Percentiles rank a stretch among this genome's conserved stretches.
phyloP scores from a whole-genome alignment of 2,113 vertebrate genomes.

The Eidolon helvum region DNA sequence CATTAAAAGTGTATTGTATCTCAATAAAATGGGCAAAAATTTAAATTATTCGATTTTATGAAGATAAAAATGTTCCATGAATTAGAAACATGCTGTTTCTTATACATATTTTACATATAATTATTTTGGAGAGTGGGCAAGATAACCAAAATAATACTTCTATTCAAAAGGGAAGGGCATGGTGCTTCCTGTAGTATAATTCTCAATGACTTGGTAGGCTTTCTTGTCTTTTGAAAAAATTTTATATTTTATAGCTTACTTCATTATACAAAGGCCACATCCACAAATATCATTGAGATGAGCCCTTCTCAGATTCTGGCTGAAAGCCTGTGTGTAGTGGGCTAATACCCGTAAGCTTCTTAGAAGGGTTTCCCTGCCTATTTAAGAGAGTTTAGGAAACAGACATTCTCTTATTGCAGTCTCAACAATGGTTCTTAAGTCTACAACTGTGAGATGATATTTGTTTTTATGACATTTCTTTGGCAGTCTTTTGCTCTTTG shows the following conservation, averaged over 20 bases:
- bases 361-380: neutral
- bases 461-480: too few relatives aligned
- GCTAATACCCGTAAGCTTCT: neutral
- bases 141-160: neutral
- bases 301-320: too few relatives aligned
- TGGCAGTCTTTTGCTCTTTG: neutral
- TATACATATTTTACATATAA: neutral
- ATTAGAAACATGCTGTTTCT: neutral
- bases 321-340: neutral
- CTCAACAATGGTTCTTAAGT: neutral
- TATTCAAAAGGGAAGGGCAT: neutral
- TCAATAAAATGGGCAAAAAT: too few relatives aligned
- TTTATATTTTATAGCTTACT: too few relatives aligned
- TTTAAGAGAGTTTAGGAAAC: neutral
- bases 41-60: too few relatives aligned
- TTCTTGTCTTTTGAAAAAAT: neutral
- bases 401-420: neutral
- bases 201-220: neutral
- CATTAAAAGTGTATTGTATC: too few relatives aligned
- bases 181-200: neutral
- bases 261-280: neutral
- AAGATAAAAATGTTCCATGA: too few relatives aligned
- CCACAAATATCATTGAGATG: neutral
- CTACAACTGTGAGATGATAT: neutral
- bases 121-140: too few relatives aligned